phyloP scores from a whole-genome alignment of 2,797 vertebrate species.

The Tympanoctomys barrerae region DNA sequence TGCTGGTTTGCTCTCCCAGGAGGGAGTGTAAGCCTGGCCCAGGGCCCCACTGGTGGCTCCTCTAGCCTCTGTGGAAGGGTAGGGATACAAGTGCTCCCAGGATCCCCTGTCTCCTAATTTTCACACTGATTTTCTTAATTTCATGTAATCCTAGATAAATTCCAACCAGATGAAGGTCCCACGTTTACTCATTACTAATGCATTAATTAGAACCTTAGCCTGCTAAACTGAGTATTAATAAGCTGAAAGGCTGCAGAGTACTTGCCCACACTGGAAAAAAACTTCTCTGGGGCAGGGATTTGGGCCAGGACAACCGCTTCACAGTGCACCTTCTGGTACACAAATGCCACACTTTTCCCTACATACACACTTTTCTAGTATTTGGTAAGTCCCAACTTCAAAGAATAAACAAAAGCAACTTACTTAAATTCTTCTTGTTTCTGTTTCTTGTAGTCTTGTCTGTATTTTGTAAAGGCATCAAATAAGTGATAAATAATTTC shows the following conservation, averaged over 20 bases:
- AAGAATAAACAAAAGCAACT: constrained; percentile 78
- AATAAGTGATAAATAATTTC: constrained; percentile 99
- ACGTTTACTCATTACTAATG: neutral
- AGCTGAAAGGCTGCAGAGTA: neutral
- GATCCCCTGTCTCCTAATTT: neutral
- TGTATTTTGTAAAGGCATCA: constrained; percentile 98
- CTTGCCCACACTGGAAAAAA: too few relatives aligned
- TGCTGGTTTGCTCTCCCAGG: fast-evolving
- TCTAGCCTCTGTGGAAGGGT: fast-evolving
- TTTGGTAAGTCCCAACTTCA: neutral
- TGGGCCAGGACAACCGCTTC: neutral
- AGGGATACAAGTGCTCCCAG: neutral
- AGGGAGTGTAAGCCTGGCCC: neutral
- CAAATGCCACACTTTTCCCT: neutral
- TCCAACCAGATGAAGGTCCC: neutral
- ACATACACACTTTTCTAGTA: neutral
- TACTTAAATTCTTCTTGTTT: constrained; percentile 99
- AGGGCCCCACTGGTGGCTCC: too few relatives aligned
- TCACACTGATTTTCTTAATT: neutral
- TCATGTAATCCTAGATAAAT: neutral
- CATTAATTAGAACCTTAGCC: neutral
- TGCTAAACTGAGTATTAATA: neutral
- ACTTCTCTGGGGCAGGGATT: neutral
- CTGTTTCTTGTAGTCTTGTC: constrained; percentile 99
- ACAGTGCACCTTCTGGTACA: neutral